These are phyloP conservation scores for Geotrupes spiniger DNA, from an alignment of 2,888 invertebrate genomes.

Conservation along the genomic window DNA sequence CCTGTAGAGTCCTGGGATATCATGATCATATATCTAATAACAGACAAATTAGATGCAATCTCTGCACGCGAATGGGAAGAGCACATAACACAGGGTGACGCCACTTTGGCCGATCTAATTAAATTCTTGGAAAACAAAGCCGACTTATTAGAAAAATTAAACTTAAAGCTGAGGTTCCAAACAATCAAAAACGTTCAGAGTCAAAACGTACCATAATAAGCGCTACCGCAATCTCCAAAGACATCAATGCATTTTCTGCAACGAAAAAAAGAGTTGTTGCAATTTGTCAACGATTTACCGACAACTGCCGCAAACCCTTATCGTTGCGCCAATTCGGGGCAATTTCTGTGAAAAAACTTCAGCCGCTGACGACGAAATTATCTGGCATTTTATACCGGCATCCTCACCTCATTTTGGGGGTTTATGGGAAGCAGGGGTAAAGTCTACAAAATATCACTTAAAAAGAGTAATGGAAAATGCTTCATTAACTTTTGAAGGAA, in stretches of 20 bases:
- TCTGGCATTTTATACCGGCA: constrained; percentile 34
- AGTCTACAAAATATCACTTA: constrained; percentile 33
- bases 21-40: neutral
- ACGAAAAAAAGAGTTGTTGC: constrained; percentile 11
- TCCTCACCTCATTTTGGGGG: constrained; percentile 28
- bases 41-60: neutral
- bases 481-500: constrained; percentile 30
- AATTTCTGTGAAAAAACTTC: constrained; percentile 6
- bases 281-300: constrained; percentile 8
- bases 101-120: neutral
- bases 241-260: too few relatives aligned
- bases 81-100: neutral
- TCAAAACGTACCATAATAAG: neutral
- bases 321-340: neutral
- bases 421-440: constrained; percentile 35
- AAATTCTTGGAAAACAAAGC: neutral
- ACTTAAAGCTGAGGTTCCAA: neutral
- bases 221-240: too few relatives aligned
- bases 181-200: neutral
- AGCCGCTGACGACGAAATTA: constrained; percentile 2
- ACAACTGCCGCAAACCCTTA: constrained; percentile 1
- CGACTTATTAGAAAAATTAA: constrained; percentile 1
- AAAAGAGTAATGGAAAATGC: constrained; percentile 26
- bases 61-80: neutral
- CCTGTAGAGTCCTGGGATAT: constrained; percentile 1